A percentile compares a stretch with the other conserved stretches of the same genome.
These are phyloP conservation scores for Prunella fulvescens DNA, from an alignment of 2,113 vertebrate genomes.

Conservation along the genomic window DNA sequence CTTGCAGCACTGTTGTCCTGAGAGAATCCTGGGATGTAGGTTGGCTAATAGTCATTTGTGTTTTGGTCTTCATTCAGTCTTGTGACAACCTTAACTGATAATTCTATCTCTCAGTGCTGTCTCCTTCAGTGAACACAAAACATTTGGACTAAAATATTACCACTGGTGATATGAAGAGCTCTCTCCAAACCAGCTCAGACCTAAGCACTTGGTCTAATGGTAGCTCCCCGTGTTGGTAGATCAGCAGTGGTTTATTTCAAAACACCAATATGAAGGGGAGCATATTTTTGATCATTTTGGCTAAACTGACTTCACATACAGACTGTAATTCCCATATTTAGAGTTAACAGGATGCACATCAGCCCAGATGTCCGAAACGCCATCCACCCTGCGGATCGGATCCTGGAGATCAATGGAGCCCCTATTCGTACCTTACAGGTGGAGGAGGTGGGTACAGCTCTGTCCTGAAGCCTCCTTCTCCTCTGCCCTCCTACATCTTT, in stretches of 20 bases:
- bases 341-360: conserved; percentile 91
- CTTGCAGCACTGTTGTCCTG: neutral
- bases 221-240: neutral
- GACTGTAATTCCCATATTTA: conserved; percentile 37
- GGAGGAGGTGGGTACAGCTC: conserved; percentile 82
- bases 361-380: conserved; percentile 90
- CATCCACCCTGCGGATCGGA: conserved; percentile 92
- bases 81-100: neutral
- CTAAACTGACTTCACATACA: neutral
- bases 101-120: neutral
- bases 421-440: conserved; percentile 83
- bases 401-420: conserved; percentile 94
- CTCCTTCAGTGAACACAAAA: neutral
- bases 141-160: neutral
- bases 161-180: neutral
- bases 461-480: neutral
- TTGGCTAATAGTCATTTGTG: neutral
- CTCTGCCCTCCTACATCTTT: neutral
- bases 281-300: neutral
- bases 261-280: neutral
- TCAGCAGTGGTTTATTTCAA: neutral
- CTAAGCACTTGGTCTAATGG: neutral
- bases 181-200: neutral
- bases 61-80: neutral
- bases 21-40: neutral